phyloP scores from a whole-genome alignment of 2,797 vertebrate genomes.

The Mormyrus hasselquistii region DNA sequence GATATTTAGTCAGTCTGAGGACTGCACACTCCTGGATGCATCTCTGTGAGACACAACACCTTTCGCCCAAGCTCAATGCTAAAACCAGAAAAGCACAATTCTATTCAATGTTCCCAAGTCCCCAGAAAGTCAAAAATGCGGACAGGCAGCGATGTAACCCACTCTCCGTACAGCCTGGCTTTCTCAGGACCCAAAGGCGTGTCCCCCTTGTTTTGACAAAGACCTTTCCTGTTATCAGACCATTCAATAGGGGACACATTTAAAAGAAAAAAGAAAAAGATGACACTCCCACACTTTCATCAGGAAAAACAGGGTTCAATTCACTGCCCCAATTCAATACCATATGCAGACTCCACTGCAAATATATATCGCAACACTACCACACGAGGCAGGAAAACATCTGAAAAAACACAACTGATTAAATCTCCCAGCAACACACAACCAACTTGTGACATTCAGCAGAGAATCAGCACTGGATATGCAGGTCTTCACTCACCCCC shows the following conservation, averaged over 20 bases:
- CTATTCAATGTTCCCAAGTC: background rate
- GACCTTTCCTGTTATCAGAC: constrained; percentile 9
- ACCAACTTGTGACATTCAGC: background rate
- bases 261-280: background rate
- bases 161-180: background rate
- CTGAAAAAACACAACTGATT: background rate
- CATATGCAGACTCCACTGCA: background rate
- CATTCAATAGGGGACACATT: background rate
- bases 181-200: background rate
- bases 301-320: background rate
- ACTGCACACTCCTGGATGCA: background rate
- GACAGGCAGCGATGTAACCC: background rate
- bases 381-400: background rate
- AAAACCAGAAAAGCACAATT: background rate
- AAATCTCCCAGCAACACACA: background rate
- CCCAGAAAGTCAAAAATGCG: background rate
- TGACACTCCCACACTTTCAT: background rate
- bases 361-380: background rate
- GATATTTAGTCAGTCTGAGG: background rate
- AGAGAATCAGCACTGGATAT: background rate
- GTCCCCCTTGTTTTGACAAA: background rate
- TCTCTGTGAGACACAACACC: background rate
- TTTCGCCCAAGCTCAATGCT: no score
- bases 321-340: background rate
- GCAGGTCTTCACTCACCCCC: background rate